phyloP scores from a whole-genome alignment of 2,797 vertebrate species.

The Poecilia velifera region DNA sequence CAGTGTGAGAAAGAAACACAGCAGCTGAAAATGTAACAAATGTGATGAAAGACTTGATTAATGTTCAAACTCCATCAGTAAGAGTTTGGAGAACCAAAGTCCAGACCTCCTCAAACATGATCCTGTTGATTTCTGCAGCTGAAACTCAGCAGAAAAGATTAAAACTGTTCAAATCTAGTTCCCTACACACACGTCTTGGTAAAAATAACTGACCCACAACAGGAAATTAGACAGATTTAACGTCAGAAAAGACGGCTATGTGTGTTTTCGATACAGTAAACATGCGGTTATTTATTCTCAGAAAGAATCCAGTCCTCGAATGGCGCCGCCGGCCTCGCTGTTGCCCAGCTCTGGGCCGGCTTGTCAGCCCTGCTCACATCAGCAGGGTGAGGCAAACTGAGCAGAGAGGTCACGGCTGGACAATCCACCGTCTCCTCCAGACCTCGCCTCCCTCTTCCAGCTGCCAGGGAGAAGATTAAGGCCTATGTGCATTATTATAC shows the following conservation, averaged over 20 bases:
- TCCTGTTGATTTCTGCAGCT: no score
- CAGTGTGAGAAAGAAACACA: no score
- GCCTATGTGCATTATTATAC: slow-evolving; percentile 16
- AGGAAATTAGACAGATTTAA: not conserved
- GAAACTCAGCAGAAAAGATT: no score
- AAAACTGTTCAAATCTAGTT: no score
- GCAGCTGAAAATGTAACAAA: no score
- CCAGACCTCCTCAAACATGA: no score
- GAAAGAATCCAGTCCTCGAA: slow-evolving; percentile 31
- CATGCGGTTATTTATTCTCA: slow-evolving; percentile 11
- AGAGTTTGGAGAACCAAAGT: no score
- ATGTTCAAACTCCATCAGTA: no score
- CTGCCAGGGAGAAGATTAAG: slow-evolving; percentile 45
- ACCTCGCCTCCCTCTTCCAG: slow-evolving; percentile 23
- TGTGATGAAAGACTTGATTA: no score
- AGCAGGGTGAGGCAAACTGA: slow-evolving; percentile 45
- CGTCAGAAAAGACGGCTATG: not conserved
- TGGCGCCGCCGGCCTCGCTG: slow-evolving; percentile 39
- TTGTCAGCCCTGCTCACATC: slow-evolving; percentile 72
- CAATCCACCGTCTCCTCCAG: slow-evolving; percentile 38
- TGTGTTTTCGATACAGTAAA: not conserved
- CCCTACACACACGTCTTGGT: no score
- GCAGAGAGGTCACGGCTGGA: slow-evolving; percentile 65
- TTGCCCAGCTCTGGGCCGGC: slow-evolving; percentile 43
- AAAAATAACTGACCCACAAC: no score